phyloP scores from a whole-genome alignment of 2,113 vertebrate genomes.

The Perca fluviatilis region DNA sequence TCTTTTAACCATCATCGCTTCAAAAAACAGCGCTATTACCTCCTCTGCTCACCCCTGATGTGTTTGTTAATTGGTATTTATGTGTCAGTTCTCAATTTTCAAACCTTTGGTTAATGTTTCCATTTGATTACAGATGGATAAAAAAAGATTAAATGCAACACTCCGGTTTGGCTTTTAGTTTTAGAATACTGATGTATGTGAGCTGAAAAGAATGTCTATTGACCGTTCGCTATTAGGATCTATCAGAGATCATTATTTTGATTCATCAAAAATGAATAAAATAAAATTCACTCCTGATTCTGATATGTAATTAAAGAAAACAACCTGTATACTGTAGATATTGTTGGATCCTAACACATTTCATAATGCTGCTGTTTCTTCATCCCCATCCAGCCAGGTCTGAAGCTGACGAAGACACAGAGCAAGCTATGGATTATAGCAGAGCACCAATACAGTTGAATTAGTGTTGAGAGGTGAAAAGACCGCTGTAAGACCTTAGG shows the following conservation, averaged over 20 bases:
- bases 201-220: too few relatives aligned
- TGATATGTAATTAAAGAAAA: neutral
- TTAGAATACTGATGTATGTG: too few relatives aligned
- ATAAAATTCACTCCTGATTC: too few relatives aligned
- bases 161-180: too few relatives aligned
- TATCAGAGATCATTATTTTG: too few relatives aligned
- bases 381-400: neutral
- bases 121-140: too few relatives aligned
- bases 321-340: neutral
- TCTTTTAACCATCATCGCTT: neutral
- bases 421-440: neutral
- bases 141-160: too few relatives aligned
- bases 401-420: slow-evolving; percentile 4
- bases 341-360: neutral
- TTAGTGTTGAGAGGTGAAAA: slow-evolving; percentile 20
- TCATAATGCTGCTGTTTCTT: slow-evolving; percentile 1
- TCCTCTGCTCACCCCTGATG: neutral
- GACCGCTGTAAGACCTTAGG: slow-evolving; percentile 19
- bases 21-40: too few relatives aligned
- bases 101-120: neutral
- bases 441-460: neutral
- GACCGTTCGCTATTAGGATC: too few relatives aligned
- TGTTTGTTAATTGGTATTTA: neutral
- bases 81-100: neutral
- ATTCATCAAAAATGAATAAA: too few relatives aligned